Evolutionary conservation across 2,888 invertebrate genomes (phyloP), one percentile per base, ranked within the genome.

Genomic region (Athripsodes cinereus): DNA sequence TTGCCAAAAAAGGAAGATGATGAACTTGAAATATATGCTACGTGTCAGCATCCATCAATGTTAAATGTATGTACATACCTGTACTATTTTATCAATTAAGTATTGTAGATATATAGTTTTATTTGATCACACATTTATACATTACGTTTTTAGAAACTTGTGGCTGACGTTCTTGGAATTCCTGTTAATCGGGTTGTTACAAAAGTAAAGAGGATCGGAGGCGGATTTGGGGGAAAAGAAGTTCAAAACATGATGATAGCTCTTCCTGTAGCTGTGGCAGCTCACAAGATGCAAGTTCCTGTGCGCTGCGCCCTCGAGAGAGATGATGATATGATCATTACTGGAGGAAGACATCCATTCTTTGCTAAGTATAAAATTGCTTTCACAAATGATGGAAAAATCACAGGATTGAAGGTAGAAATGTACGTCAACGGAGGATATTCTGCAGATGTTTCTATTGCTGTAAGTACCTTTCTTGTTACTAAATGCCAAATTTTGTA

Each of bases 211-310:
- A 82, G 97, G 55, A 76, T 97, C 69, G 96, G 96, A 0, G 97
- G 97, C 19, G 96, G 94, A 22, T 97, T 97, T 71, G 97, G 97
- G 10, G 97, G 96, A 0, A 97, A 97, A 74, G 96, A 96, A 72
- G 87, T 90, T 0, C 81, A 91, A 50, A 79, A 84, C 1, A 73
- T 80, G 61, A 67, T 86, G 3, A 71, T 89, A 1, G 84, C 87
- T 1, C 69, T 92, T 21, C 89, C 92, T 0, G 86, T 86, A 8
- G 89, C 90, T 0, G 70, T 95, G 1, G 92, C 95, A 5, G 95
- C 96, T 1, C 78, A 84, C 65, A 90, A 88, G 69, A 74, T 90
- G 2, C 80, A 84, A 49, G 80, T 83, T 64, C 92, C 96, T 1
- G 86, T 96, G 0, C 82, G 94, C 22, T 87, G 90, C 64, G 91